Conservation (phyloP, 1,140 invertebrate species). For the Ceratina japonica region DNA sequence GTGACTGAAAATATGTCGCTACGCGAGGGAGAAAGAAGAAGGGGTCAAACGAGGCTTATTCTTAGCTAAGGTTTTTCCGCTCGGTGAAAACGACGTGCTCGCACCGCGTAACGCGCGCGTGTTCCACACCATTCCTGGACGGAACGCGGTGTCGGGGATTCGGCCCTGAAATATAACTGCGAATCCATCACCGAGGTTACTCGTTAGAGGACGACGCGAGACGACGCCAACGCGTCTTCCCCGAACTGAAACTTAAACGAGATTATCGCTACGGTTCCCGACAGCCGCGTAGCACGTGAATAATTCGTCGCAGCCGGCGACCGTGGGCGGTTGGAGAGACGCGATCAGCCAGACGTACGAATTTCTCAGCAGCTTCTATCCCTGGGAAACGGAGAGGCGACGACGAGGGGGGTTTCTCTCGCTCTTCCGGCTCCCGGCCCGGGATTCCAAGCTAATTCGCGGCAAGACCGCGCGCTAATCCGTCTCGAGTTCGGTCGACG, state of each 20-base stretch:
- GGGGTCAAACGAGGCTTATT: slow-evolving; percentile 15
- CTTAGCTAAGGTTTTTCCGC: slow-evolving; percentile 20
- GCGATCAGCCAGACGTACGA: slow-evolving; percentile 6
- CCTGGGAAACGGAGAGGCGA: not conserved
- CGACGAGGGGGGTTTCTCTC: slow-evolving; percentile 31
- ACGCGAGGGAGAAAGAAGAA: too few species aligned
- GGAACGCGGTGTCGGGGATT: not conserved
- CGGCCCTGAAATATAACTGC: slow-evolving; percentile 53
- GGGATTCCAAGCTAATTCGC: slow-evolving; percentile 73
- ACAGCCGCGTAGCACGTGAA: slow-evolving; percentile 54
- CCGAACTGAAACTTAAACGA: slow-evolving; percentile 62
- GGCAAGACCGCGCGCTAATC: slow-evolving; percentile 63
- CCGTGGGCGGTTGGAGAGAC: slow-evolving; percentile 1
- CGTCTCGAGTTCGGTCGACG: slow-evolving; percentile 53
- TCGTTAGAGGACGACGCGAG: slow-evolving; percentile 44
- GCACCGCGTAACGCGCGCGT: slow-evolving; percentile 11
- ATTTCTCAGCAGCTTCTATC: slow-evolving; percentile 14
- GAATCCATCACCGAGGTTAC: slow-evolving; percentile 46
- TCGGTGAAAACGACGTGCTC: not conserved
- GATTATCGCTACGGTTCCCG: slow-evolving; percentile 58
- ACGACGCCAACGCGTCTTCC: slow-evolving; percentile 50
- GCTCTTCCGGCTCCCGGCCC: slow-evolving; percentile 33
- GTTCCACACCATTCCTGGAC: slow-evolving; percentile 26
- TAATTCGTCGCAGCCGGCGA: slow-evolving; percentile 66
- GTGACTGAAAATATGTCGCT: too few species aligned